phyloP scores from a whole-genome alignment of 2,797 vertebrate genomes.

The Pogoniulus pusillus region DNA sequence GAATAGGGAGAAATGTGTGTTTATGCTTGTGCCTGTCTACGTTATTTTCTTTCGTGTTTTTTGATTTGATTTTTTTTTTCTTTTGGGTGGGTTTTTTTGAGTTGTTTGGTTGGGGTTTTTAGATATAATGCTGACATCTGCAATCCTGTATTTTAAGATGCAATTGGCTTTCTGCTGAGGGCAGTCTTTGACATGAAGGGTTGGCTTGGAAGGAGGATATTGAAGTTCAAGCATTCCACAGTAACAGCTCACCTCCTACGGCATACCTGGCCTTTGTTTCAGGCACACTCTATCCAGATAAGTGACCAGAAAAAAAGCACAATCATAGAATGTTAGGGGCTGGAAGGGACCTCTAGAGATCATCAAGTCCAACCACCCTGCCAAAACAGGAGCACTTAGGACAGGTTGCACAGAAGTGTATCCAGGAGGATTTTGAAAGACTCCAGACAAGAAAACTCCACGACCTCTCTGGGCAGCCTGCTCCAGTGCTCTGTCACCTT shows the following conservation, averaged over 20 bases:
- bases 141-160: not conserved
- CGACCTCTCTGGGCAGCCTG: too few relatives aligned
- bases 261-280: not conserved
- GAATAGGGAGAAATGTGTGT: conserved; percentile 2
- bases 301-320: not conserved
- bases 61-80: not conserved
- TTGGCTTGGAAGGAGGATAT: not conserved
- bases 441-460: too few relatives aligned
- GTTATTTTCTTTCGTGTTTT: conserved; percentile 31
- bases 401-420: too few relatives aligned
- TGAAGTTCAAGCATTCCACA: not conserved
- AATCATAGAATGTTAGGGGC: too few relatives aligned
- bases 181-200: not conserved
- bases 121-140: not conserved
- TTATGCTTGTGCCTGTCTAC: conserved; percentile 4
- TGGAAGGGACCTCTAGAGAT: too few relatives aligned
- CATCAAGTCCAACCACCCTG: too few relatives aligned
- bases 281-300: not conserved
- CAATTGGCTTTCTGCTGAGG: not conserved
- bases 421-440: too few relatives aligned
- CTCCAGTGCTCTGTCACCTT: too few relatives aligned
- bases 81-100: too few relatives aligned
- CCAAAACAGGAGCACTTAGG: too few relatives aligned
- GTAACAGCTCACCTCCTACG: not conserved
- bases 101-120: not conserved